Conservation (phyloP, 2,113 vertebrate genomes). For the Syngnathus typhle region DNA sequence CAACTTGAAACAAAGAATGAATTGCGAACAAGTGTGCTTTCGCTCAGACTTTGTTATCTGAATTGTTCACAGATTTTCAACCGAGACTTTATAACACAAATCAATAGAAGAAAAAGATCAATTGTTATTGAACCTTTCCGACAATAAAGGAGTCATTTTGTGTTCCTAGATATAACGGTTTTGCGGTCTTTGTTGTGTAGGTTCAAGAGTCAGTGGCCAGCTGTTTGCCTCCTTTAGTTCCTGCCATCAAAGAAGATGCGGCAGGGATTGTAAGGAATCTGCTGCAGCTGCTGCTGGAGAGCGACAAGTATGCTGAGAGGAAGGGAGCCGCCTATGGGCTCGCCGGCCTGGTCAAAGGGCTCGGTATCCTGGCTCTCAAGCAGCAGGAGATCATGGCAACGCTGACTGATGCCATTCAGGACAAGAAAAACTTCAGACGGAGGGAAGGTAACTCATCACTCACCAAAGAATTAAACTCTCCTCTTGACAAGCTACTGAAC, state of each 20-base stretch:
- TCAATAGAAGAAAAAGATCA: neutral
- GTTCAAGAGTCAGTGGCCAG: slow-evolving; percentile 95
- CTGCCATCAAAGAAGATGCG: slow-evolving; percentile 93
- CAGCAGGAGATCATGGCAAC: slow-evolving; percentile 98
- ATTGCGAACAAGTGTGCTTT: neutral
- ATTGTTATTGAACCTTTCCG: neutral
- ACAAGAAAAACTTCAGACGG: slow-evolving; percentile 96
- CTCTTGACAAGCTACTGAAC: neutral
- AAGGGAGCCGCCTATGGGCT: slow-evolving; percentile 92
- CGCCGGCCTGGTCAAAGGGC: slow-evolving; percentile 92
- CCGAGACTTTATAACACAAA: neutral
- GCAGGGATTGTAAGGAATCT: slow-evolving; percentile 91
- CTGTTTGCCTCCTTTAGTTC: slow-evolving; percentile 91
- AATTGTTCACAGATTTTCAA: neutral
- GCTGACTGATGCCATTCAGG: slow-evolving; percentile 92
- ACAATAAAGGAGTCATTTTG: no score
- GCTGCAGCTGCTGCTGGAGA: slow-evolving; percentile 91
- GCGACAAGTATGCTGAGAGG: slow-evolving; percentile 93
- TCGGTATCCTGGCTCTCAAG: slow-evolving; percentile 94
- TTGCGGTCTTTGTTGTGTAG: slow-evolving; percentile 55
- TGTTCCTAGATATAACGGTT: neutral
- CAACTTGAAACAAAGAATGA: neutral
- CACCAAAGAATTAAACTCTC: neutral
- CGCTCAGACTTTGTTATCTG: neutral
- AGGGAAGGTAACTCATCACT: slow-evolving; percentile 78